Conservation (phyloP, 1,140 invertebrate genomes). For the Nasonia vitripennis region DNA sequence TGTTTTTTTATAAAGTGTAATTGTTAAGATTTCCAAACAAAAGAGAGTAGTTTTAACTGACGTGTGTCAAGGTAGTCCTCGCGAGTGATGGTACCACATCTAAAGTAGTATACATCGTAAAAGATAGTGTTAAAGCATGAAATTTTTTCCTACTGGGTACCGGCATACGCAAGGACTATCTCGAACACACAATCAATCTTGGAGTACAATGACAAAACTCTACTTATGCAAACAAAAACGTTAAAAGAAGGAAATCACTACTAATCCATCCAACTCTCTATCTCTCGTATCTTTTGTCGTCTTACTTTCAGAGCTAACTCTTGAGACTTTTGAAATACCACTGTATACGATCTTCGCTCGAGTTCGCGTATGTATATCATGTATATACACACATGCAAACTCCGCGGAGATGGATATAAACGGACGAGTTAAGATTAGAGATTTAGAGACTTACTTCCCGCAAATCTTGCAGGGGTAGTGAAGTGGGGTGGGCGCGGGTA, state of each 20-base stretch:
- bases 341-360: neutral
- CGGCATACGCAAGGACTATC: neutral
- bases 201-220: constrained; percentile 14
- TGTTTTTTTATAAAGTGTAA: too few species aligned
- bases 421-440: constrained; percentile 53
- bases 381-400: neutral
- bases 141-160: too few species aligned
- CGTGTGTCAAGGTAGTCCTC: neutral
- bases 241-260: constrained; percentile 37
- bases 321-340: constrained; percentile 23
- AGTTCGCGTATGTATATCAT: neutral
- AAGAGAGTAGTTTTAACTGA: neutral
- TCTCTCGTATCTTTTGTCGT: constrained; percentile 53
- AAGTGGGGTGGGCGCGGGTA: constrained; percentile 75
- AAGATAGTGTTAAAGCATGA: neutral
- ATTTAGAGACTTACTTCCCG: constrained; percentile 92
- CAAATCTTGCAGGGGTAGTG: constrained; percentile 96
- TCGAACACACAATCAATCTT: neutral
- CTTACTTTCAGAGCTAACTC: constrained; percentile 6
- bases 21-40: too few species aligned
- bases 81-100: neutral
- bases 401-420: constrained; percentile 23
- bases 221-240: constrained; percentile 30
- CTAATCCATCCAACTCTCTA: constrained; percentile 49
- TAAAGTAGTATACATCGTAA: neutral